Conservation (phyloP, 2,113 vertebrate genomes). For the Tursiops truncatus region DNA sequence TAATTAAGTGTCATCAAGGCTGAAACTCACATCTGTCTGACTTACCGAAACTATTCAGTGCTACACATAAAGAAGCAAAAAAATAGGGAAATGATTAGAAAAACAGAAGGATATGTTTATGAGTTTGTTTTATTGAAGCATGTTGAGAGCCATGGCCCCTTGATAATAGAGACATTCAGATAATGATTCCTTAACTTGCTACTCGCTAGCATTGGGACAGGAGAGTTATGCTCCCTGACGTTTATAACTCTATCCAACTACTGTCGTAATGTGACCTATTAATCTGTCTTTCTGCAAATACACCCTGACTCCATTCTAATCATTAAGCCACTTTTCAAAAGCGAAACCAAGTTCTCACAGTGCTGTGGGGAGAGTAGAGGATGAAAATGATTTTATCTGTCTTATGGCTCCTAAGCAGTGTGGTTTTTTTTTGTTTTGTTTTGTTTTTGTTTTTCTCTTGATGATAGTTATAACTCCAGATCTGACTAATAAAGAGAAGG, state of each 20-base stretch:
- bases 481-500: neutral
- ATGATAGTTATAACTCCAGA: neutral
- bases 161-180: neutral
- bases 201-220: neutral
- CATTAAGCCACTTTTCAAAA: constrained; percentile 6
- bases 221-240: neutral
- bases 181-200: neutral
- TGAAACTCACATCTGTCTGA: neutral
- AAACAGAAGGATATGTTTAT: neutral
- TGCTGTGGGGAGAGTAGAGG: neutral
- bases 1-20: neutral
- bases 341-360: neutral
- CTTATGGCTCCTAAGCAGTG: neutral
- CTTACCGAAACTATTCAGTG: neutral
- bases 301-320: neutral
- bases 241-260: neutral
- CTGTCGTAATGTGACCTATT: neutral
- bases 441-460: neutral
- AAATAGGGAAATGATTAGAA: neutral
- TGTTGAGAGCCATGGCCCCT: neutral
- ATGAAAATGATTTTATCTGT: neutral
- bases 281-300: neutral
- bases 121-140: neutral
- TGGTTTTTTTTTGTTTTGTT: neutral
- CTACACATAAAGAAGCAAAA: neutral